These are phyloP conservation scores for Nixonia krombeini DNA, from an alignment of 1,140 invertebrate genomes.

Conservation along the genomic window DNA sequence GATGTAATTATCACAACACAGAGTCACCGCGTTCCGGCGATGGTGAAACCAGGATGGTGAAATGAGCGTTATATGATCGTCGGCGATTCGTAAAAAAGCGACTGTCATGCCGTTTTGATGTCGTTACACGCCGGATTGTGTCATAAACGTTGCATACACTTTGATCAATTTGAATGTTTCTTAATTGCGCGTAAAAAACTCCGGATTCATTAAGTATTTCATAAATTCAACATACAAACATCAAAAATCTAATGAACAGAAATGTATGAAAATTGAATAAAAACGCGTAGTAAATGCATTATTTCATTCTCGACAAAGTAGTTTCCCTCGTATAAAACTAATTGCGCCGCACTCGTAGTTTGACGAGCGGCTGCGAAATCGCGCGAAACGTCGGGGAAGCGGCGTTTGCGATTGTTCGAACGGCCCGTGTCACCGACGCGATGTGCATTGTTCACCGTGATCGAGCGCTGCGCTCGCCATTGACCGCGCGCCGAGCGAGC, in stretches of 20 bases:
- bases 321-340: neutral
- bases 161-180: slow-evolving; percentile 30
- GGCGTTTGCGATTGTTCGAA: too few species aligned
- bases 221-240: slow-evolving; percentile 33
- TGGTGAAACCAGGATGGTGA: slow-evolving; percentile 31
- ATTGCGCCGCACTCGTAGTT: too few species aligned
- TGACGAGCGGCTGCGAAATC: too few species aligned
- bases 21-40: slow-evolving; percentile 31
- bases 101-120: slow-evolving; percentile 15
- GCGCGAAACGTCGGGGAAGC: too few species aligned
- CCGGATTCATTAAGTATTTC: slow-evolving; percentile 36
- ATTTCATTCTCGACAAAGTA: too few species aligned
- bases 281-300: slow-evolving; percentile 24
- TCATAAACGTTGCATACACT: slow-evolving; percentile 39
- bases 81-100: slow-evolving; percentile 22
- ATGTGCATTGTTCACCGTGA: too few species aligned
- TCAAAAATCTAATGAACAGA: neutral
- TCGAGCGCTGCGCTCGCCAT: too few species aligned
- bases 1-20: slow-evolving; percentile 51
- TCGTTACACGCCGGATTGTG: slow-evolving; percentile 38
- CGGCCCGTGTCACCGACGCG: too few species aligned
- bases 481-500: neutral
- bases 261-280: slow-evolving; percentile 28
- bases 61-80: slow-evolving; percentile 40
- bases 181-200: slow-evolving; percentile 41